These are phyloP conservation scores for Eufriesea mexicana DNA, from an alignment of 1,140 invertebrate genomes.

Conservation along the genomic window DNA sequence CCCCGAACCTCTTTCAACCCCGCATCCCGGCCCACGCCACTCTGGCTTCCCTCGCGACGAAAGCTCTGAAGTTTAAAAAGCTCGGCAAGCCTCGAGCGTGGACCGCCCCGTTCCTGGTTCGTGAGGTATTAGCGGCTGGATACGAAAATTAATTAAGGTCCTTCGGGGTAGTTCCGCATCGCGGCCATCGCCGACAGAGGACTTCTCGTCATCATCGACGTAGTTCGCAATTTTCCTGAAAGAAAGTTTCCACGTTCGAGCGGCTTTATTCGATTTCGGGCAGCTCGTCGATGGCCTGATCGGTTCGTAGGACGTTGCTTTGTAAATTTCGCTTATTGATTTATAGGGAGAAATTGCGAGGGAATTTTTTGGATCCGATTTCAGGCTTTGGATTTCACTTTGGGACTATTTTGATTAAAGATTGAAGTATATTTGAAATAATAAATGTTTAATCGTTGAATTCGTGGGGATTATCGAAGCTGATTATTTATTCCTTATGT, in stretches of 20 bases:
- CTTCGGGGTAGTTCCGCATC: constrained; percentile 18
- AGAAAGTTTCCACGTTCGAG: neutral
- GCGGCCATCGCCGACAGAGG: constrained; percentile 24
- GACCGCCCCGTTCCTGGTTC: constrained; percentile 41
- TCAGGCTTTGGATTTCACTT: too few species aligned
- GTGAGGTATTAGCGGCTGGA: constrained; percentile 62
- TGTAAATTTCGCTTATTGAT: neutral
- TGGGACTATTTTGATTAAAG: too few species aligned
- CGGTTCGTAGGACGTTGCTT: accelerated
- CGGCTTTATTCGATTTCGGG: neutral
- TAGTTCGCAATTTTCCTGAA: neutral
- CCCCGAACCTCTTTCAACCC: constrained; percentile 31
- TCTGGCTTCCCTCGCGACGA: constrained; percentile 47
- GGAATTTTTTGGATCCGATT: too few species aligned
- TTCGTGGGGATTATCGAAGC: too few species aligned
- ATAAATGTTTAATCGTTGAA: too few species aligned
- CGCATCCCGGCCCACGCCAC: constrained; percentile 37
- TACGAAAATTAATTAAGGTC: constrained; percentile 66
- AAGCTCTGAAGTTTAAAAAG: constrained; percentile 67
- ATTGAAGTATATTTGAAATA: too few species aligned
- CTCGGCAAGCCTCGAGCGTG: constrained; percentile 44
- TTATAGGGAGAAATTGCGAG: neutral
- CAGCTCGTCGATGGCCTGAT: neutral
- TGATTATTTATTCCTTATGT: too few species aligned
- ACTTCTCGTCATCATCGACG: constrained; percentile 16